Evolutionary conservation across 2,797 vertebrate genomes (phyloP).

Genomic region (Melanitta fusca): DNA sequence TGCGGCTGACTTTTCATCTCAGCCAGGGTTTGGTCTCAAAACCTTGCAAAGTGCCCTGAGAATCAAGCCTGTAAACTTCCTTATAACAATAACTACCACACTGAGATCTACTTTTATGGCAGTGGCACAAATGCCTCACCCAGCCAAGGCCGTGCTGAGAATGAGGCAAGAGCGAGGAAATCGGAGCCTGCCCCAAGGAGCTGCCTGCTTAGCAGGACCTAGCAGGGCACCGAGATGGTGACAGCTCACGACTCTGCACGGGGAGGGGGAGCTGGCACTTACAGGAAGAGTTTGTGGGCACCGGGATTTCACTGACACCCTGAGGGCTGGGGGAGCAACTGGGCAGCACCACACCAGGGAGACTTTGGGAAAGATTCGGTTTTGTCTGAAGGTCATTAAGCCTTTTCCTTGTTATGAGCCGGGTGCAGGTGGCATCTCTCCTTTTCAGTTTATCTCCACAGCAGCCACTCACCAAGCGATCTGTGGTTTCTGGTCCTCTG

Average conservation of each 20-base stretch:
- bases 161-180: neutral
- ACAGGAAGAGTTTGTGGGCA: neutral
- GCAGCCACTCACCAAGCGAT: neutral
- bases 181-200: neutral
- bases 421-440: neutral
- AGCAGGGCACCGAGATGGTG: neutral
- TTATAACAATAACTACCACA: neutral
- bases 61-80: neutral
- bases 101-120: neutral
- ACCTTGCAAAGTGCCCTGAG: neutral
- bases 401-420: neutral
- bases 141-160: neutral
- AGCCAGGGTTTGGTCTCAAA: neutral
- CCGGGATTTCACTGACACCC: neutral
- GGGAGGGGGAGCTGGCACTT: neutral
- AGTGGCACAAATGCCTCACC: rapidly evolving
- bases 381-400: neutral
- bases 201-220: neutral
- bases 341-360: neutral
- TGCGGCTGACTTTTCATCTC: neutral
- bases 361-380: neutral
- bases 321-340: rapidly evolving
- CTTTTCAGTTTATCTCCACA: neutral
- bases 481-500: neutral
- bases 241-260: rapidly evolving